A percentile compares a stretch with the other conserved stretches of the same genome.
These are phyloP conservation scores for Danio tinwini DNA, from an alignment of 2,797 vertebrate genomes.

Conservation along the genomic window DNA sequence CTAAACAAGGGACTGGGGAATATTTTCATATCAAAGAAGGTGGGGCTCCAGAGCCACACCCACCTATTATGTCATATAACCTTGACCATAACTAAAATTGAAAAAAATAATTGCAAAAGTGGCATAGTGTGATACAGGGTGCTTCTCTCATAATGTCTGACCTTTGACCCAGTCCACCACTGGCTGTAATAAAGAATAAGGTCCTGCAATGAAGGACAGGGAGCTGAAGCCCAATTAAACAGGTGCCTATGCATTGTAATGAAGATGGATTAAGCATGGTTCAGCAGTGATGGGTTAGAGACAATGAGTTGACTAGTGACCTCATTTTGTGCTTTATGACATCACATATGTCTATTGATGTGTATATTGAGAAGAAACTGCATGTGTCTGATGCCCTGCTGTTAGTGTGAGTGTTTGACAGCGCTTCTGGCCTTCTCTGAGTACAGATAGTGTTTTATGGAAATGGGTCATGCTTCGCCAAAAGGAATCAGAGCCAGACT, in stretches of 20 bases:
- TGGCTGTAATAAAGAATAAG: background rate
- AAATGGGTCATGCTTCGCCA: conserved; percentile 59
- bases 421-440: conserved; percentile 54
- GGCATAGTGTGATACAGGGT: too few species aligned
- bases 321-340: conserved; percentile 21
- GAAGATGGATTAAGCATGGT: conserved; percentile 16
- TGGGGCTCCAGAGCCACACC: too few species aligned
- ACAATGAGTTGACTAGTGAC: conserved; percentile 20
- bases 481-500: conserved; percentile 57
- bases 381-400: conserved; percentile 24
- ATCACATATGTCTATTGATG: conserved; percentile 14
- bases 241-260: background rate
- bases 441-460: conserved; percentile 52
- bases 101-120: too few species aligned
- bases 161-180: background rate
- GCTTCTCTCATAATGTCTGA: too few species aligned
- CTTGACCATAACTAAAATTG: too few species aligned
- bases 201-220: too few species aligned
- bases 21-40: too few species aligned
- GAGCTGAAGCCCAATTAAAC: background rate
- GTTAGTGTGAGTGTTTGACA: conserved; percentile 25
- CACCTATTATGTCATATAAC: too few species aligned
- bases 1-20: too few species aligned
- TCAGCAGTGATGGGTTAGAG: background rate
- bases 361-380: conserved; percentile 11